These are phyloP conservation scores for Pseudomyrmex concolor DNA, from an alignment of 1,140 invertebrate species.

Conservation along the genomic window DNA sequence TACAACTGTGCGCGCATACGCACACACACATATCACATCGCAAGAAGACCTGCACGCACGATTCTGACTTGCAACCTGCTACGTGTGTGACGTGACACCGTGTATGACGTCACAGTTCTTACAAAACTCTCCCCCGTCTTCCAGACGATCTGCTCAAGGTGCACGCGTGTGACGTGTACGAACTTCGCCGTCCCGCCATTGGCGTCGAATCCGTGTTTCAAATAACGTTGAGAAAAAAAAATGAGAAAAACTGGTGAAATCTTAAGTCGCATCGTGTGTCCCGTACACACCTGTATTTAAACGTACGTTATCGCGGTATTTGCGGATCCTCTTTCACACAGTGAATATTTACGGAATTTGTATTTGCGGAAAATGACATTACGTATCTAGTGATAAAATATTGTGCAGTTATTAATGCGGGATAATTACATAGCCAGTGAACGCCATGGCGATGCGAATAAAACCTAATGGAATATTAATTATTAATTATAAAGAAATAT, in stretches of 20 bases:
- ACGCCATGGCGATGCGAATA: not conserved
- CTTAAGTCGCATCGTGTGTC: no score
- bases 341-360: no score
- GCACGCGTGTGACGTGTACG: constrained; percentile 51
- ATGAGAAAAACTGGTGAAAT: not conserved
- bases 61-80: constrained; percentile 65
- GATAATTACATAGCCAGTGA: not conserved
- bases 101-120: constrained; percentile 73
- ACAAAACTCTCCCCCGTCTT: constrained; percentile 47
- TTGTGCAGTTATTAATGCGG: constrained; percentile 13
- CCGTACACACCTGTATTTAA: no score
- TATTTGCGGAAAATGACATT: no score
- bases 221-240: not conserved
- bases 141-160: constrained; percentile 58
- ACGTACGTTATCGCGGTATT: no score
- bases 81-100: constrained; percentile 59
- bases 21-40: constrained; percentile 18
- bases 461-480: constrained; percentile 21
- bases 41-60: constrained; percentile 14
- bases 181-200: not conserved
- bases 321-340: no score
- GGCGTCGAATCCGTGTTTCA: constrained; percentile 23
- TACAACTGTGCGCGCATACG: not conserved
- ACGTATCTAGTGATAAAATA: not conserved
- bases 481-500: constrained; percentile 22